phyloP scores from a whole-genome alignment of 2,888 invertebrate species.

The Chaetogeoica ovagalla region DNA sequence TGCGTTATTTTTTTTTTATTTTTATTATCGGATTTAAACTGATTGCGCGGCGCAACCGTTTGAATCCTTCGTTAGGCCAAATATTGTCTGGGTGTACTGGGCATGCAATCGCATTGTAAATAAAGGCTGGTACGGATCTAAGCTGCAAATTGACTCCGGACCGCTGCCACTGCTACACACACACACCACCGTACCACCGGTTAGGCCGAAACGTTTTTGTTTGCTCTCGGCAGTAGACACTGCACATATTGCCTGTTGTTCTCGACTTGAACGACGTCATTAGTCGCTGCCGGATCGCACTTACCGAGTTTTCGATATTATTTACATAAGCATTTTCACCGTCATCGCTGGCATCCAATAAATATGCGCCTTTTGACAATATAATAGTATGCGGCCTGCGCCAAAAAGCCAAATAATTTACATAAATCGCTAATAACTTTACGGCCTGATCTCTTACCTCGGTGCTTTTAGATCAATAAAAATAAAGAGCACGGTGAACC shows the following conservation, averaged over 20 bases:
- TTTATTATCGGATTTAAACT: constrained; percentile 47
- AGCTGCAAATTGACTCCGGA: constrained; percentile 49
- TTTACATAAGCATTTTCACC: constrained; percentile 48
- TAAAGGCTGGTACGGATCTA: constrained; percentile 44
- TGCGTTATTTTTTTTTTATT: not conserved
- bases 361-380: constrained; percentile 2
- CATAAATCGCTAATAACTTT: constrained; percentile 14
- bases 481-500: too few species aligned
- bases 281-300: constrained; percentile 35
- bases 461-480: too few species aligned
- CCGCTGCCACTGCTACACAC: not conserved
- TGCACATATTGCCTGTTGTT: constrained; percentile 33
- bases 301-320: constrained; percentile 39
- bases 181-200: too few species aligned
- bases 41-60: constrained; percentile 43
- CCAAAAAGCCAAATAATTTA: constrained; percentile 20
- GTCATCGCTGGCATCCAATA: constrained; percentile 13
- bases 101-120: constrained; percentile 52
- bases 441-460: too few species aligned
- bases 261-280: constrained; percentile 38
- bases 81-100: constrained; percentile 50
- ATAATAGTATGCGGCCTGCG: not conserved
- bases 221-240: constrained; percentile 30
- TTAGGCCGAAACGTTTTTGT: constrained; percentile 36
- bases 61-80: constrained; percentile 52